These are phyloP conservation scores for Drosophila biarmipes DNA, from an alignment of 1,140 invertebrate species.

Conservation along the genomic window DNA sequence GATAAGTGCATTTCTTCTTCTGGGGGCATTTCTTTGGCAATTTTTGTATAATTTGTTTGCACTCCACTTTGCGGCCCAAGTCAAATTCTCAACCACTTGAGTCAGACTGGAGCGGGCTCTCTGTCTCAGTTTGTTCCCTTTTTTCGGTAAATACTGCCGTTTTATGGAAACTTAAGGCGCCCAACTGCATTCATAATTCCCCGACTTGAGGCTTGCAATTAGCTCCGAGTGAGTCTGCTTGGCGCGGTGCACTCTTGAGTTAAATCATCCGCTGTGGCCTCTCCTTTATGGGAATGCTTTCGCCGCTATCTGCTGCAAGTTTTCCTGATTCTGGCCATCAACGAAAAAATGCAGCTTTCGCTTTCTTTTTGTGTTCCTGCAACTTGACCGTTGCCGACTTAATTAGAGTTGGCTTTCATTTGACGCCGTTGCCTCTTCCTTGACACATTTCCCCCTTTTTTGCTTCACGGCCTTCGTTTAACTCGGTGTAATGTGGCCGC, in stretches of 20 bases:
- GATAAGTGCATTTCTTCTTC: conserved; percentile 57
- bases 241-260: conserved; percentile 52
- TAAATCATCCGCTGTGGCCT: conserved; percentile 57
- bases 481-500: conserved; percentile 48
- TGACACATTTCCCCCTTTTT: conserved; percentile 16
- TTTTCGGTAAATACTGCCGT: conserved; percentile 21
- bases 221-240: conserved; percentile 55
- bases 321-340: conserved; percentile 3
- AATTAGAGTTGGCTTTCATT: conserved; percentile 70
- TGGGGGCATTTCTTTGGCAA: conserved; percentile 50
- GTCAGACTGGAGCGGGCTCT: conserved; percentile 9
- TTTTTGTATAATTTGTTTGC: conserved; percentile 73
- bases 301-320: conserved; percentile 22
- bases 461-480: conserved; percentile 28
- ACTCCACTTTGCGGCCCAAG: conserved; percentile 56
- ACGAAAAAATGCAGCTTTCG: conserved; percentile 18
- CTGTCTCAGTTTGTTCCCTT: conserved; percentile 1
- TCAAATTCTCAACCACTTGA: conserved; percentile 60
- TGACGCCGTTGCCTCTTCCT: conserved; percentile 25
- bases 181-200: conserved; percentile 56
- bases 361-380: conserved; percentile 17
- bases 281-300: conserved; percentile 24
- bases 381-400: conserved; percentile 63
- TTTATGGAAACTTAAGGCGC: conserved; percentile 40
- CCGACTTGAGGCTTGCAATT: conserved; percentile 47